These are phyloP conservation scores for Toxotes lorentzi DNA, from an alignment of 2,797 vertebrate genomes.

Conservation along the genomic window DNA sequence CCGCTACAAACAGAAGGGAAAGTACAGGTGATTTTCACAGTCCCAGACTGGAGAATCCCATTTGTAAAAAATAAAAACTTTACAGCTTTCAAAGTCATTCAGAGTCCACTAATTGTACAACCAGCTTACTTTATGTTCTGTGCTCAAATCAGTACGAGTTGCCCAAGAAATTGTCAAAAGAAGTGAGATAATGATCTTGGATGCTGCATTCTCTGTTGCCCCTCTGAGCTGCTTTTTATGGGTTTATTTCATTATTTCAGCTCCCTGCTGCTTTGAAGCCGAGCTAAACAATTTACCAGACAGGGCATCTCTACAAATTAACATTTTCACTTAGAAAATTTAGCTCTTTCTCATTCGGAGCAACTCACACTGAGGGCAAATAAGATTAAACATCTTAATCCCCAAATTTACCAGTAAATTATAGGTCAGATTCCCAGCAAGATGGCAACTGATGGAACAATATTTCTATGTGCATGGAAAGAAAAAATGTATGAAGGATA, in stretches of 20 bases:
- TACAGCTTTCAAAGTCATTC: background rate
- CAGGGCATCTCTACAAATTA: constrained; percentile 26
- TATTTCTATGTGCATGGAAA: background rate
- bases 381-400: constrained; percentile 38
- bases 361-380: constrained; percentile 9
- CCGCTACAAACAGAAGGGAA: background rate
- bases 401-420: constrained; percentile 14
- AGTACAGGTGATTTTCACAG: background rate
- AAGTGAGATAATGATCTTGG: constrained; percentile 25
- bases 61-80: background rate
- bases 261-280: constrained; percentile 47
- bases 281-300: constrained; percentile 38
- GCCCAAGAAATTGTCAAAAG: constrained; percentile 14
- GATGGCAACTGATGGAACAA: constrained; percentile 10
- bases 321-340: background rate
- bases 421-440: constrained; percentile 20
- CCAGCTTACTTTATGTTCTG: background rate
- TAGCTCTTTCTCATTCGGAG: constrained; percentile 15
- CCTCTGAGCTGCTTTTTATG: constrained; percentile 29
- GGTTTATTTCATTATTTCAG: constrained; percentile 52
- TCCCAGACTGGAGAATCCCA: background rate
- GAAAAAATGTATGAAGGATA: background rate
- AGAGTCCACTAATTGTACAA: background rate
- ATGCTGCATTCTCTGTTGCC: constrained; percentile 3
- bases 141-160: background rate